These are phyloP conservation scores for Pseudopleuronectes americanus DNA, from an alignment of 2,797 vertebrate species.

Conservation along the genomic window DNA sequence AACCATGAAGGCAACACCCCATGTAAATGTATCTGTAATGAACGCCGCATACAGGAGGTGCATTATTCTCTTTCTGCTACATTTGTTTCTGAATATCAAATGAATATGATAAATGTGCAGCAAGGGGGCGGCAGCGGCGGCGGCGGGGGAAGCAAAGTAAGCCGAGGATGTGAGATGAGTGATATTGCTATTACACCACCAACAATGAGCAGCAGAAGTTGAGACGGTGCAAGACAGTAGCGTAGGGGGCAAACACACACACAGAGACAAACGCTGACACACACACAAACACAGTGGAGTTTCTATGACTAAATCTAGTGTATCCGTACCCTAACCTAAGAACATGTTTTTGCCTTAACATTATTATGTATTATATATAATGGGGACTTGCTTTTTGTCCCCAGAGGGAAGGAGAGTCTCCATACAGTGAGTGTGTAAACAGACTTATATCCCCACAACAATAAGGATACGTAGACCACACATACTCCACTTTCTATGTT, in stretches of 20 bases:
- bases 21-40: constrained; percentile 86
- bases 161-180: constrained; percentile 76
- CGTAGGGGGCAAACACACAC: constrained; percentile 17
- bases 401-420: not conserved
- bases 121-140: constrained; percentile 51
- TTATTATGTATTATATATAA: not conserved
- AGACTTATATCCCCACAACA: not conserved
- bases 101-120: constrained; percentile 84
- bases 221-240: constrained; percentile 53
- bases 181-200: constrained; percentile 76
- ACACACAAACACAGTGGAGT: constrained; percentile 4
- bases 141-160: constrained; percentile 61
- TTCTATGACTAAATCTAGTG: no score
- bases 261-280: not conserved
- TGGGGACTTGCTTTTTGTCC: not conserved
- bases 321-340: not conserved
- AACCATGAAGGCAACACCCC: constrained; percentile 73
- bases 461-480: not conserved
- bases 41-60: constrained; percentile 78
- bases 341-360: not conserved
- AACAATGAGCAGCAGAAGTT: constrained; percentile 71
- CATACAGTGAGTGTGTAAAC: not conserved
- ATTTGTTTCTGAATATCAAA: constrained; percentile 88
- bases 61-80: constrained; percentile 87
- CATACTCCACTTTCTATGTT: constrained; percentile 22